Base-by-base conservation (phyloP, 2,797 vertebrate genomes). In the Mormyrops attenuatus region DNA sequence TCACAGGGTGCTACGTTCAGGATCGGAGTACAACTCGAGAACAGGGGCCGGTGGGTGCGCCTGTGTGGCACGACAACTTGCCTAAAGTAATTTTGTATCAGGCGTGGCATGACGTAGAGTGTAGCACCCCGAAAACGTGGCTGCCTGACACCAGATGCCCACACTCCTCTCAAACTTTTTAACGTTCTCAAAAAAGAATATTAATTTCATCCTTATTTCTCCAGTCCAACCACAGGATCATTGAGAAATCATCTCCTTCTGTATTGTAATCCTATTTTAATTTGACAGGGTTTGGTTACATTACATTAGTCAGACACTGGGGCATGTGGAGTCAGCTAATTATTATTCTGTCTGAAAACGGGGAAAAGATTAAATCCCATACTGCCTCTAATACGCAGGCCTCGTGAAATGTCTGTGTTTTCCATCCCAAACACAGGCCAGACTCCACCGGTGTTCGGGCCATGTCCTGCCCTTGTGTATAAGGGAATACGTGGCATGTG, bases 191-290 rank as follows among this genome's bases (percentile, higher is more conserved):
- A 55, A 89, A 88, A 73, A n/a, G 90, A 92, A 92, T 91, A 93
- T 93, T 92, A 91, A 93, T 92, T 92, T 92, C 89, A 90, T 90
- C 90, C 91, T 91, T 91, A 91, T 91, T 92, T 92, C 91, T 90
- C 90, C 82, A 86, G 91, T 89, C 90, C 91, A 91, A 91, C 92
- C 91, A 91, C 90, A 91, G 91, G 87, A 92, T 93, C 90, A 90
- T 91, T 91, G 90, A 90, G 73, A 92, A 92, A 88, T 89, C 91
- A 82, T 88, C 87, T 89, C 87, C 90, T 89, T 89, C 89, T 91
- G 80, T 90, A 88, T 89, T 44, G 90, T 93, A 93, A 93, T 93
- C 90, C 90, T 11, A 15, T 92, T 93, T 93, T 92, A 92, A 93
- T 93, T 93, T 93, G 86, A 88, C 69, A 89, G 91, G 92, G 92